Percentiles rank a stretch among this genome's conserved stretches.
phyloP scores from a whole-genome alignment of 2,888 invertebrate genomes.

The Boloria euphrosyne region DNA sequence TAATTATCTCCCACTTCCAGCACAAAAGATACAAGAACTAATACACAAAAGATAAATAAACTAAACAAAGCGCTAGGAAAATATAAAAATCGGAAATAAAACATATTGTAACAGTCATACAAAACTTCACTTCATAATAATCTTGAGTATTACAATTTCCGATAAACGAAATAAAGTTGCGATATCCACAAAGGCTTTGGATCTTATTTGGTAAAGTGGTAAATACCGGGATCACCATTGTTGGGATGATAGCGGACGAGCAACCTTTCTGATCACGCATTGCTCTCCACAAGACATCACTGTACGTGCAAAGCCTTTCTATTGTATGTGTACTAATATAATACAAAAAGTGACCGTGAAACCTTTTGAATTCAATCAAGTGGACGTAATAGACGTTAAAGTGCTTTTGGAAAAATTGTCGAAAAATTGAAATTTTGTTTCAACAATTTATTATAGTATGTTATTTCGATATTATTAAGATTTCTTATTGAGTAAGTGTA shows the following conservation, averaged over 20 bases:
- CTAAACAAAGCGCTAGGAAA: too few species aligned
- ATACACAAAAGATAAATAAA: too few species aligned
- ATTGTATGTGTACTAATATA: background rate
- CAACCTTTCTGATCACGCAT: conserved; percentile 51
- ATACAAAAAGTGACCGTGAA: background rate
- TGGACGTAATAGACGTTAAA: too few species aligned
- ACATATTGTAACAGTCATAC: too few species aligned
- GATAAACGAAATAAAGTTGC: conserved; percentile 27
- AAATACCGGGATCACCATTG: conserved; percentile 34
- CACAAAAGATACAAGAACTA: too few species aligned
- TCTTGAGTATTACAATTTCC: conserved; percentile 10
- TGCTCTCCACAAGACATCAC: background rate
- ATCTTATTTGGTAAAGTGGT: conserved; percentile 35
- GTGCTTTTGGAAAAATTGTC: too few species aligned
- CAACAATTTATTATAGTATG: too few species aligned
- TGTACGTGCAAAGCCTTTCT: conserved; percentile 6
- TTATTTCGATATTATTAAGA: too few species aligned
- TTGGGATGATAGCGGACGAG: conserved; percentile 39
- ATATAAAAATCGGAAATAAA: too few species aligned
- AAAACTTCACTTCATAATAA: background rate
- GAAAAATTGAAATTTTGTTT: background rate
- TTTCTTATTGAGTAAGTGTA: too few species aligned
- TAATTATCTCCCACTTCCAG: too few species aligned
- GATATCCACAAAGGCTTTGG: conserved; percentile 26
- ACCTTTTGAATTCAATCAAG: too few species aligned